A percentile compares a stretch with the other conserved stretches of the same genome.
phyloP scores from a whole-genome alignment of 2,113 vertebrate genomes.

The Mormyrus iriodes region DNA sequence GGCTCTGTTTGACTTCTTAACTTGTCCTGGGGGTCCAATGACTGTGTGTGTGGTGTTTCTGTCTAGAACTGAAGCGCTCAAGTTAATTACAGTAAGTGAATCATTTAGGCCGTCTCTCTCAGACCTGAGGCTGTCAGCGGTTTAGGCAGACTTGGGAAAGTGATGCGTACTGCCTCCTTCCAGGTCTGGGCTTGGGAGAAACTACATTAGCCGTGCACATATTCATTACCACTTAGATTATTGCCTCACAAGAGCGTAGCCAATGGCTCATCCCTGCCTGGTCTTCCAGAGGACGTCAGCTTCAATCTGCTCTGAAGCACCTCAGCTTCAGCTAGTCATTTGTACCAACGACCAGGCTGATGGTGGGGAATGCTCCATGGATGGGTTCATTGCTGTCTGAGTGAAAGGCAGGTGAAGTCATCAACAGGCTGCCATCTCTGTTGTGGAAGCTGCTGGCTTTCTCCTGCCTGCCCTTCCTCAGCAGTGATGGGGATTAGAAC shows the following conservation, averaged over 20 bases:
- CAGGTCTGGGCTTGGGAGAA: not conserved
- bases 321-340: constrained; percentile 5
- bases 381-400: not conserved
- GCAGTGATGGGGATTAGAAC: not conserved
- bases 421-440: not conserved
- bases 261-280: not conserved
- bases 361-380: not conserved
- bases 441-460: not conserved
- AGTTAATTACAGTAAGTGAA: not conserved
- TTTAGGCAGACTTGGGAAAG: not conserved
- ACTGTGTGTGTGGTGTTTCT: not conserved
- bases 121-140: not conserved
- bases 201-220: not conserved
- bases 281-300: not conserved
- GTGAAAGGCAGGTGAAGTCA: not conserved
- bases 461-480: not conserved
- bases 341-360: not conserved
- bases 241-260: not conserved
- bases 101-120: not conserved
- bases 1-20: not conserved
- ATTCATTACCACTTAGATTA: not conserved
- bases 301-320: not conserved
- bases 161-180: not conserved
- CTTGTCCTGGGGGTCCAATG: not conserved
- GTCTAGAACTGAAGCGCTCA: not conserved